A percentile compares a stretch with the other conserved stretches of the same genome.
Conservation (phyloP, 2,888 invertebrate species). For the Dasypogon diadema region DNA sequence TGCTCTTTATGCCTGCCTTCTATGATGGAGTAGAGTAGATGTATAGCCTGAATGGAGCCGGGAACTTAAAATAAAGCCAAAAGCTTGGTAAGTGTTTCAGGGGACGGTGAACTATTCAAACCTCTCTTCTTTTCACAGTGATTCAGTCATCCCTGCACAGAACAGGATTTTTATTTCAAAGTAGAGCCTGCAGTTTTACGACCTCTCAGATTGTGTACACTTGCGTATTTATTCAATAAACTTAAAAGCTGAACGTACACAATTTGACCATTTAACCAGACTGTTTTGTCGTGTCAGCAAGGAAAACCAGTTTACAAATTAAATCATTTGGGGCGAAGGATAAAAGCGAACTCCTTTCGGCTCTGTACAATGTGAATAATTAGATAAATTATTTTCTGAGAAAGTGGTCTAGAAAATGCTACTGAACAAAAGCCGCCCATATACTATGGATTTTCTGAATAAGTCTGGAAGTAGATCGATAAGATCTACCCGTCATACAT, state of each 20-base stretch:
- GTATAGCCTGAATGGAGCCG: neutral
- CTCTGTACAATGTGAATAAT: neutral
- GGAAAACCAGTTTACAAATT: neutral
- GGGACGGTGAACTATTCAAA: neutral
- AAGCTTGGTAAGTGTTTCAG: neutral
- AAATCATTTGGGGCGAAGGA: neutral
- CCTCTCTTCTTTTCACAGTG: neutral
- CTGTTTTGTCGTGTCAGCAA: neutral
- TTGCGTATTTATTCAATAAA: conserved; percentile 15
- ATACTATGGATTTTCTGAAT: too few species aligned
- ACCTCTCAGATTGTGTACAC: neutral
- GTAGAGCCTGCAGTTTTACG: conserved; percentile 11
- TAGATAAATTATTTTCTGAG: neutral
- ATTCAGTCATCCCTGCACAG: neutral
- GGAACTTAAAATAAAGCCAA: conserved; percentile 9
- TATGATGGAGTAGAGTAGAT: neutral
- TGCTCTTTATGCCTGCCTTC: neutral
- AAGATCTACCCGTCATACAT: too few species aligned
- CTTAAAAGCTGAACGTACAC: neutral
- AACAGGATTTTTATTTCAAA: conserved; percentile 16
- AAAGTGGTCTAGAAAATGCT: too few species aligned
- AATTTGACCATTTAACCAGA: conserved; percentile 2
- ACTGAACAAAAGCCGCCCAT: too few species aligned
- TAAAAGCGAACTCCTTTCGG: neutral
- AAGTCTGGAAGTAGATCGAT: too few species aligned